Conservation (phyloP, 2,797 vertebrate species). For the Coreius guichenoti region DNA sequence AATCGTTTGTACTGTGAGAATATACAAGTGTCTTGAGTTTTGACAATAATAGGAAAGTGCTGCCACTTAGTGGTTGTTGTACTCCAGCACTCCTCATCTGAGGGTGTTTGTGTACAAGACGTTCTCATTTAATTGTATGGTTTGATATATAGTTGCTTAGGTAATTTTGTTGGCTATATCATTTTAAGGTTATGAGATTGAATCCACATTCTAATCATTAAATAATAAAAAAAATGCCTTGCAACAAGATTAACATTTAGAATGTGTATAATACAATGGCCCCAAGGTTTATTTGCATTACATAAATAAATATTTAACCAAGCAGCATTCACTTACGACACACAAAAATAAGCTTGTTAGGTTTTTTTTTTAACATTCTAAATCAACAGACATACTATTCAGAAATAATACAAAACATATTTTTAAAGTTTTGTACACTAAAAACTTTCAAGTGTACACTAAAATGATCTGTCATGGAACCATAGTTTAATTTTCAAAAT, state of each 20-base stretch:
- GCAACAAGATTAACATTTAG: neutral
- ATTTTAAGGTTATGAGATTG: neutral
- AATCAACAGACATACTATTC: neutral
- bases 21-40: neutral
- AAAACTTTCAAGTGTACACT: neutral
- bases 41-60: constrained; percentile 9
- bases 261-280: neutral
- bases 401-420: neutral
- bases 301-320: too few relatives aligned
- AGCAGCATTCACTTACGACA: neutral
- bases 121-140: neutral
- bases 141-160: neutral
- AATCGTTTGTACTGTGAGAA: neutral
- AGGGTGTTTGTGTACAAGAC: neutral
- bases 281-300: too few relatives aligned
- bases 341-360: neutral
- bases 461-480: neutral
- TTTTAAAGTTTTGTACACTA: neutral
- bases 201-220: neutral
- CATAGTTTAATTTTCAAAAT: neutral
- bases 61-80: constrained; percentile 36
- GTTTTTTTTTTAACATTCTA: neutral
- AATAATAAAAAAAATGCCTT: neutral
- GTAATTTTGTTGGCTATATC: neutral
- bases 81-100: neutral